These are phyloP conservation scores for Gorsachius goisagi DNA, from an alignment of 2,113 vertebrate species.

Conservation along the genomic window DNA sequence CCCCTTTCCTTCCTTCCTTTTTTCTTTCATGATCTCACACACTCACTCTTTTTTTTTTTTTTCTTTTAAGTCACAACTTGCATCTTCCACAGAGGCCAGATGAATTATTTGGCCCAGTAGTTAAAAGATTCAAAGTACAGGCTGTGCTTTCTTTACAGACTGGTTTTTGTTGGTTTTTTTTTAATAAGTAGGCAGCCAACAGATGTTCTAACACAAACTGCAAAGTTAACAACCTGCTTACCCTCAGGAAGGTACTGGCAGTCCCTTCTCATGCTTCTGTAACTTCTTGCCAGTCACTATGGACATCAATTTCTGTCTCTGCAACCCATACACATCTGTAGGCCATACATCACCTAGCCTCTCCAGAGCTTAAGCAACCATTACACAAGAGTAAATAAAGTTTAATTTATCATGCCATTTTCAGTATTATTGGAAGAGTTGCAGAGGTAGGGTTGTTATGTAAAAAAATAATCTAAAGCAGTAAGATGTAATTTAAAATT, in stretches of 20 bases:
- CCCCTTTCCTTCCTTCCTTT: not conserved
- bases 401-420: not conserved
- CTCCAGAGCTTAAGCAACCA: not conserved
- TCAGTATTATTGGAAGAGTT: not conserved
- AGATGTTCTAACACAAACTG: not conserved
- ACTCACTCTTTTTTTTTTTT: not conserved
- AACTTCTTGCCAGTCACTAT: not conserved
- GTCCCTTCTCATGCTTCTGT: not conserved
- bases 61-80: not conserved
- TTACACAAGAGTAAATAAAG: not conserved
- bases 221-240: not conserved
- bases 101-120: not conserved
- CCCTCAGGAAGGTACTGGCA: not conserved
- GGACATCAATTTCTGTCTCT: not conserved
- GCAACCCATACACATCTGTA: not conserved
- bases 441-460: not conserved
- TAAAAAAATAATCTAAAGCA: not conserved
- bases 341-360: not conserved
- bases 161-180: not conserved
- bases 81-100: not conserved
- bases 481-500: not conserved
- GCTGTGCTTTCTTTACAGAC: not conserved
- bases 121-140: not conserved
- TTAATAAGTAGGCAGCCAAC: not conserved
- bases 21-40: not conserved